Evolutionary conservation across 1,140 invertebrate genomes (phyloP).

Genomic region (Cotesia glomerata): DNA sequence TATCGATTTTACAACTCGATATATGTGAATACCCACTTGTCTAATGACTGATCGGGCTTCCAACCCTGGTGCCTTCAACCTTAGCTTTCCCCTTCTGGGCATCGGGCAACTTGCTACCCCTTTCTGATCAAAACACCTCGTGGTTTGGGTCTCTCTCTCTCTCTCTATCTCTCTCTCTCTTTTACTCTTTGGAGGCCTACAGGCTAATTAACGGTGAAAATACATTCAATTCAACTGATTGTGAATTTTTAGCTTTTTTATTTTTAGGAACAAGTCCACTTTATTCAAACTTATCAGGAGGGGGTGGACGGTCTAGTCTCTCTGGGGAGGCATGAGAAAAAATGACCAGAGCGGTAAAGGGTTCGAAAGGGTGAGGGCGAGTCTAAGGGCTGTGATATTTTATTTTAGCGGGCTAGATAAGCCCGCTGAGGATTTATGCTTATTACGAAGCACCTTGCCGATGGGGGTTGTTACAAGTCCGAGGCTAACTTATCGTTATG

Average conservation of each 20-base stretch:
- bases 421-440: conserved; percentile 62
- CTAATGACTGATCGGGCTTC: conserved; percentile 64
- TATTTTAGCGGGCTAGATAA: conserved; percentile 62
- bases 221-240: too few species aligned
- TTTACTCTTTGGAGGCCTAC: too few species aligned
- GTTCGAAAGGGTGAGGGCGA: conserved; percentile 28
- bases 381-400: conserved; percentile 56
- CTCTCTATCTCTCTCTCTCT: too few species aligned
- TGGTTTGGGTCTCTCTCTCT: too few species aligned
- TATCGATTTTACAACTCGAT: conserved; percentile 66
- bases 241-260: too few species aligned
- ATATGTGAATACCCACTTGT: conserved; percentile 65
- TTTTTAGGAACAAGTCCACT: not conserved
- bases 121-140: conserved; percentile 27
- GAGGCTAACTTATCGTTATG: not conserved
- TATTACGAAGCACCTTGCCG: conserved; percentile 52
- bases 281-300: conserved; percentile 7
- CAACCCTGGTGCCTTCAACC: conserved; percentile 43
- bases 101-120: conserved; percentile 37
- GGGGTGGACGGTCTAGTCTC: conserved; percentile 11
- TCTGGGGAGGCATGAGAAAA: conserved; percentile 22
- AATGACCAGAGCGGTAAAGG: conserved; percentile 27
- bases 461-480: not conserved
- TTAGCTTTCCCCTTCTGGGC: conserved; percentile 40
- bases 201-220: too few species aligned